phyloP scores from a whole-genome alignment of 2,888 invertebrate species.

The Synanthedon formicaeformis region DNA sequence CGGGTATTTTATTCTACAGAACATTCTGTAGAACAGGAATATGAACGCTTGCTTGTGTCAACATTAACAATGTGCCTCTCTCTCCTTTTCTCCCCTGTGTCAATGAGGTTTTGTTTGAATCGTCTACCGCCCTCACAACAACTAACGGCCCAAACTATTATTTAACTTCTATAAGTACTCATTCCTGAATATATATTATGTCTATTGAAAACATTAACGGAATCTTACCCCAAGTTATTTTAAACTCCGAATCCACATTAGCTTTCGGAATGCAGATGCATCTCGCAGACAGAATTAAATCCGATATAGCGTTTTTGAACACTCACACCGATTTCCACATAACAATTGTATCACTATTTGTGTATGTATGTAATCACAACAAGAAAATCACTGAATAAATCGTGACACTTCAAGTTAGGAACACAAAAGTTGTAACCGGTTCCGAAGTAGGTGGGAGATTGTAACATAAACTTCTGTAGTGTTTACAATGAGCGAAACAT shows the following conservation, averaged over 20 bases:
- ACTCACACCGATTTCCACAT: constrained; percentile 2
- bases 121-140: constrained; percentile 30
- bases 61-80: constrained; percentile 56
- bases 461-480: constrained; percentile 26
- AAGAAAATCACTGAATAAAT: constrained; percentile 33
- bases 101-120: constrained; percentile 38
- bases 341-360: constrained; percentile 1
- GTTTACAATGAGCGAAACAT: constrained; percentile 25
- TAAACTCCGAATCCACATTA: not conserved
- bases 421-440: constrained; percentile 55
- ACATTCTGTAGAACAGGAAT: not conserved
- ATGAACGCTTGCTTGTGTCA: constrained; percentile 25
- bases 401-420: constrained; percentile 22
- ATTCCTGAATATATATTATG: not conserved
- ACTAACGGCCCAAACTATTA: not conserved
- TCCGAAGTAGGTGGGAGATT: constrained; percentile 34
- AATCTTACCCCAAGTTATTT: not conserved
- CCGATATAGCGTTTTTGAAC: constrained; percentile 5
- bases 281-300: constrained; percentile 4
- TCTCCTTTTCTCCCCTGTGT: constrained; percentile 51
- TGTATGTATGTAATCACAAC: constrained; percentile 23
- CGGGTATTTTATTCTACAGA: not conserved
- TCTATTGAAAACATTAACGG: not conserved
- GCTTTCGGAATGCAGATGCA: constrained; percentile 5
- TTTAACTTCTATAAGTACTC: not conserved